Conservation (phyloP, 2,113 vertebrate genomes). For the Ptyas mucosa region DNA sequence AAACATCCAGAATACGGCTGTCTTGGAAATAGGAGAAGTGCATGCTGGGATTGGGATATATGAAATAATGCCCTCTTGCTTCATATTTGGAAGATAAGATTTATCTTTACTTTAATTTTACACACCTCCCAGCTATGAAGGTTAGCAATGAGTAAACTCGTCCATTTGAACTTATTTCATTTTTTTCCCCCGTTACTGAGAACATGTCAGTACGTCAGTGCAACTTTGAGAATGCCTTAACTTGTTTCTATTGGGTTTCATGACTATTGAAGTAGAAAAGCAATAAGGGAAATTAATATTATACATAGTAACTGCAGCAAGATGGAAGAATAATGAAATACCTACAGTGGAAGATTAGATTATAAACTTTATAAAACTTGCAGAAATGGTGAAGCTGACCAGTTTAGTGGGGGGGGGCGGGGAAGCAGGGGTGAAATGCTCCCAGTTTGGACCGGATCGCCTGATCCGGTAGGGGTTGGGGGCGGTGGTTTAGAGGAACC, state of each 20-base stretch:
- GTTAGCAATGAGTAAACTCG: not conserved
- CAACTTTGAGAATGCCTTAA: not conserved
- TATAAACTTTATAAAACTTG: not conserved
- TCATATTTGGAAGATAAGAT: not conserved
- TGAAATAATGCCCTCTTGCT: not conserved
- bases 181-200: not conserved
- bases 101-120: not conserved
- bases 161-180: not conserved
- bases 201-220: not conserved
- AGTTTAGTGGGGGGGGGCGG: not conserved
- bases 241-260: not conserved
- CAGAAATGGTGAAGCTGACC: not conserved
- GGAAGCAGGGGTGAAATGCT: not conserved
- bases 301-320: not conserved
- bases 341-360: not conserved
- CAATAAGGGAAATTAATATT: not conserved
- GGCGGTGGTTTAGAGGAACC: too few relatives aligned
- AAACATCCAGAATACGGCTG: not conserved
- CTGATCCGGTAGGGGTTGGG: too few relatives aligned
- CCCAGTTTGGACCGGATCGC: too few relatives aligned
- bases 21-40: not conserved
- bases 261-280: not conserved
- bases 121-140: not conserved
- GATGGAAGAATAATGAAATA: not conserved
- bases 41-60: not conserved